These are phyloP conservation scores for Ramphastos sulfuratus DNA, from an alignment of 2,113 vertebrate genomes.

Conservation along the genomic window DNA sequence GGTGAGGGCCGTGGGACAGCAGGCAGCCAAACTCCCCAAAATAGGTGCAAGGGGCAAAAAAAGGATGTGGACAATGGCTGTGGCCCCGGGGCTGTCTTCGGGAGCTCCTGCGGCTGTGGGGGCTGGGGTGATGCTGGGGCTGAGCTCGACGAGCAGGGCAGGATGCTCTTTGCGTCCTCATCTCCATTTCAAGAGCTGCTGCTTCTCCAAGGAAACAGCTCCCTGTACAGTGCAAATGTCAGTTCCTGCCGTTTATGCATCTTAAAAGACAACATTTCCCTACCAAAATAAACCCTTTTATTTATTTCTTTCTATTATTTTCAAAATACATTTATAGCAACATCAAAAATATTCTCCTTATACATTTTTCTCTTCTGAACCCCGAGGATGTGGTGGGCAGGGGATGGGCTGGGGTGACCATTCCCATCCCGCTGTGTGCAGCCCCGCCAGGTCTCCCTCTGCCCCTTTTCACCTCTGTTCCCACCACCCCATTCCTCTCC, in stretches of 20 bases:
- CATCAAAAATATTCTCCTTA: conserved; percentile 77
- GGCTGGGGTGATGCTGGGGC: not conserved
- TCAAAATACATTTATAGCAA: conserved; percentile 77
- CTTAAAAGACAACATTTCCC: conserved; percentile 59
- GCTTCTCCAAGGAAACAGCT: conserved; percentile 37
- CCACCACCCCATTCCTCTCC: not conserved
- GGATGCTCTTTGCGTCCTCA: not conserved
- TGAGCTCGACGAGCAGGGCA: not conserved
- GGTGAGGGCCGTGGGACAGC: not conserved
- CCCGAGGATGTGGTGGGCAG: not conserved
- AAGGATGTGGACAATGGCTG: not conserved
- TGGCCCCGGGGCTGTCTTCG: not conserved
- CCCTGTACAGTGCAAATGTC: conserved; percentile 57
- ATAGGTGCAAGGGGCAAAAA: not conserved
- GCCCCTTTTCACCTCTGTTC: not conserved
- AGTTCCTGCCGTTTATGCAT: conserved; percentile 47
- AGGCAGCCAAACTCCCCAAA: not conserved
- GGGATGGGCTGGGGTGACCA: not conserved
- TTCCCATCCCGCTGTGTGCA: not conserved
- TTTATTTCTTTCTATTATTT: conserved; percentile 41
- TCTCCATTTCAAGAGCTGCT: not conserved
- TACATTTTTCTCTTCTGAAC: conserved; percentile 33
- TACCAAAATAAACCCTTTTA: conserved; percentile 74
- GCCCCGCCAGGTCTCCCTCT: not conserved
- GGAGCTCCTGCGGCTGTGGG: not conserved